These are phyloP conservation scores for Tichodroma muraria DNA, from an alignment of 2,113 vertebrate genomes.

Conservation along the genomic window DNA sequence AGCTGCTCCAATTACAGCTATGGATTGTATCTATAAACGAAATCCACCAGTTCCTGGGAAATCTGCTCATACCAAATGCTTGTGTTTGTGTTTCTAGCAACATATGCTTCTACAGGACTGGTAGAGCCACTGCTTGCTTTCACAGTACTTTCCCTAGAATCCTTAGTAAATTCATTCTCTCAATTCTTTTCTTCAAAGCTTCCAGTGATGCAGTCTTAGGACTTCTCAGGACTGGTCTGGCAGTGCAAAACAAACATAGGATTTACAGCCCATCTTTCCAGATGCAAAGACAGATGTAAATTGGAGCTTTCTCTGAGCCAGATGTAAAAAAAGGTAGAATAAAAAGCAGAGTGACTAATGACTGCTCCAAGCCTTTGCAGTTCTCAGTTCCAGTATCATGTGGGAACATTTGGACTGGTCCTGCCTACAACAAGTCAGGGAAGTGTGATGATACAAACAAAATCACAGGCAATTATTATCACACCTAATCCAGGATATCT, in stretches of 20 bases:
- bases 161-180: neutral
- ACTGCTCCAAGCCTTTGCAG: neutral
- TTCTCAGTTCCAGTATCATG: neutral
- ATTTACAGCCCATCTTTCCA: neutral
- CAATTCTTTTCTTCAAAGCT: neutral
- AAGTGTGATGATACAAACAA: neutral
- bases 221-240: neutral
- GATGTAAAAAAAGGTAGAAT: neutral
- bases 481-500: neutral
- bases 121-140: neutral
- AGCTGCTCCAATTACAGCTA: neutral
- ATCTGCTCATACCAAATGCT: neutral
- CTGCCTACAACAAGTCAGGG: neutral
- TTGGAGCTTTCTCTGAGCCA: neutral
- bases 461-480: neutral
- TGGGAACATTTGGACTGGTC: neutral
- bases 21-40: neutral
- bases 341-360: neutral
- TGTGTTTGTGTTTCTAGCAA: neutral
- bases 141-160: neutral
- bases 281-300: neutral
- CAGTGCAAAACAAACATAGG: neutral
- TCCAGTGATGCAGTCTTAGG: neutral
- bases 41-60: neutral
- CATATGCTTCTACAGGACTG: accelerated